Base-by-base conservation (phyloP, 2,113 vertebrate genomes). In the Chaetodon trifascialis region DNA sequence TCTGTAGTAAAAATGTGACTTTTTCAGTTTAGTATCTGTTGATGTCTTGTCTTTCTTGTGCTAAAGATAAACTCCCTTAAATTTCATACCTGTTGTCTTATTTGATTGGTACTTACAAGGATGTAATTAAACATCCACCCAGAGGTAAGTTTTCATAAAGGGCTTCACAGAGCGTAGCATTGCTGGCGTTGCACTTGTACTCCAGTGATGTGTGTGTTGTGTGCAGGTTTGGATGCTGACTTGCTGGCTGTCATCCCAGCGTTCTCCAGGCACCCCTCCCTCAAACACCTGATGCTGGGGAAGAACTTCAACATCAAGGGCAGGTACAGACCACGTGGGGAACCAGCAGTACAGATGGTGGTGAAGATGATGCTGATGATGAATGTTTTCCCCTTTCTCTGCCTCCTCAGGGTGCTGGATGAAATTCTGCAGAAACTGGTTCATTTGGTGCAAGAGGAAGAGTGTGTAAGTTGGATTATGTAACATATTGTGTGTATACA, bases 271-370 rank as follows among this genome's bases (percentile, higher is more conserved):
- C 97, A 97, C 88, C 96, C 96, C 21, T 96, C 96, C 42, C 95
- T 98, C 88, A 97, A 96, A 91, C 96, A 97, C 89, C 95, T 98
- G 74, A 95, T 96, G 86, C 89, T 98, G 80, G 97, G 97, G 76
- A 97, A 96, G 92, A 98, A 98, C 93, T 98, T 97, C 94, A 97
- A 96, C 83, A 96, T 97, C 93, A 97, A 97, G 95, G 96, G 96
- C 94, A 96, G 97, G 97, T 98, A 93, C 6, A 73, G 60, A 74
- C 40, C 51, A 17, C 10, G 2, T 8, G 30, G 74, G 74, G 56
- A 21, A 46, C 1, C 51, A 19, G 73, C 46, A 0, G 63, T 23
- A 16, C 87, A 80, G 87, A 85, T 79, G 90, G 84, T 47, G 58
- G 58, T 25, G 83, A 42, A 42, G 60, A 74, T 44, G 67, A 73